Evolutionary conservation across 2,888 invertebrate species (phyloP), one percentile per base, ranked within the genome.

Genomic region (Andrena bicolor): DNA sequence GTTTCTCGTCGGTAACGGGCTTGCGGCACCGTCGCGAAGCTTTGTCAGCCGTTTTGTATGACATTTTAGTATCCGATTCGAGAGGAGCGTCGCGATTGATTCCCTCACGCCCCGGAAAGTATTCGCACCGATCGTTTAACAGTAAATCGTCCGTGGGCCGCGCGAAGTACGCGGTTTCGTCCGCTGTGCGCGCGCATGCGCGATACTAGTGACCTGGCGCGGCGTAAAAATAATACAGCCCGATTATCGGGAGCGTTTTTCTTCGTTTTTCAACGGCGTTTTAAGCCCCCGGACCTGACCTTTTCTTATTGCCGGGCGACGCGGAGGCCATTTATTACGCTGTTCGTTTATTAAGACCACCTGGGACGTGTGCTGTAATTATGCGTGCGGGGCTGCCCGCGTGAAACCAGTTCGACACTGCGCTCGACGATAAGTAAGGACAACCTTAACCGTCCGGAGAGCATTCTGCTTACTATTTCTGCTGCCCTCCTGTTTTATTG

Each of bases 261-360:
- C 35, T 8, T 77, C 58, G 49, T 69, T 69, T 66, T 77, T 48
- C 51, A 41, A 5, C 20, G 16, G 5, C 8, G 28, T 7, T 41
- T 28, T 6, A 20, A 32, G 4, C 32, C 41, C 10, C 10, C 61
- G n/a, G 35, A 26, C n/a, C 56, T 13, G 58, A 75, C 66, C 32
- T 56, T 73, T 82, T 71, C 49, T 65, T 69, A 51, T 66, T 35
- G 61, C 60, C 41, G 49, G 23, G 60, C 60, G n/a, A 70, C 66
- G 26, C 32, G 61, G n/a, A 26, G 66, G 71, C 41, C 75, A 75
- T 83, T 83, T 78, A 71, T 83, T 83, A 73, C 30, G 74, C 75
- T 72, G 72, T 83, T 83, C 83, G 79, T 83, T 83, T 83, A 83
- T 83, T 83, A 83, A 83, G 83, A 83, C 83, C 83, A 83, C 83